Base-by-base conservation (phyloP, 2,113 vertebrate species). In the Mungos mungo region DNA sequence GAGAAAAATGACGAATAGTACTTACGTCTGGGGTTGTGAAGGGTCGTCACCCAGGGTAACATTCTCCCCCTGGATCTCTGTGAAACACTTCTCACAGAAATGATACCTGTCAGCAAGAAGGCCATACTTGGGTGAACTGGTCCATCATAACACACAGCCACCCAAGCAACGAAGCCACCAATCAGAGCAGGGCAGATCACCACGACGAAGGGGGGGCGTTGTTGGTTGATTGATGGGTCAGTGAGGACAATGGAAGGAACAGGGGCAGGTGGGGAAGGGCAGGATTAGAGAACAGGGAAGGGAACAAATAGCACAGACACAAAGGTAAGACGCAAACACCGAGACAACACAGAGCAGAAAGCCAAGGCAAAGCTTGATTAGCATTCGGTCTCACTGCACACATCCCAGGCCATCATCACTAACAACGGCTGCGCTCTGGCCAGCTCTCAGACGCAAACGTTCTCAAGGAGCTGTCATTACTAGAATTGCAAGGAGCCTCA, bases 41-140 rank as follows among this genome's bases (percentile, higher is more conserved):
- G 99, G 99, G 98, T 99, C 99, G 82, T 99, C 99, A 98, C 99
- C 99, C 98, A 99, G 98, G 88, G 99, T 99, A 98, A 99, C 99
- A 98, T 99, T 99, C 98, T 99, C 99, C 96, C 99, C 99, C 98
- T 99, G 99, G 99, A 99, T 99, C 99, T 99, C 99, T 98, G 99
- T 99, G 99, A 99, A 99, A 99, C 99, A 99, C 99, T 99, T 99
- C 99, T 99, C 99, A 99, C 99, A 99, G 99, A 99, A 99, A 99
- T 99, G 99, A 99, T 99, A 99, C 99, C 99, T 99, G 99, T 97
- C 98, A 98, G 98, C 99, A 99, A 99, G 98, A 99, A 99, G 99
- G 98, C 98, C 97, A 99, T 99, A 99, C 99, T 99, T 99, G 99
- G 99, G 99, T 99, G 99, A 99, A 99, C 99, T 99, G 99, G 99